phyloP scores from a whole-genome alignment of 2,888 invertebrate genomes.

The Drosophila yooni region DNA sequence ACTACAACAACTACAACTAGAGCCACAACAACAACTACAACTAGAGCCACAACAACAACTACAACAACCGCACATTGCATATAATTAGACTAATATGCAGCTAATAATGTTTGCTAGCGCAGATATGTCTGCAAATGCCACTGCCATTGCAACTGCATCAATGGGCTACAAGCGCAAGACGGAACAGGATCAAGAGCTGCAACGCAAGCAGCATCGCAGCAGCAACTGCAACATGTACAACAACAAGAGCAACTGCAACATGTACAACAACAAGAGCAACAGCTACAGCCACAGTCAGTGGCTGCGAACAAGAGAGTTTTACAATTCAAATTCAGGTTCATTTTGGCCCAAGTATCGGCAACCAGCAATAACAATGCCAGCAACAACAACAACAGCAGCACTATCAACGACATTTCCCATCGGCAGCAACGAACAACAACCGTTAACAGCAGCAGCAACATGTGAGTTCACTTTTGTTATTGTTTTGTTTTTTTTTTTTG shows the following conservation, averaged over 20 bases:
- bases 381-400: slow-evolving; percentile 14
- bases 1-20: slow-evolving; percentile 10
- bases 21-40: slow-evolving; percentile 10
- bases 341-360: slow-evolving; percentile 24
- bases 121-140: slow-evolving; percentile 11
- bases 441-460: slow-evolving; percentile 22
- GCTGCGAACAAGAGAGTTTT: slow-evolving; percentile 55
- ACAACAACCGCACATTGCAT: background rate
- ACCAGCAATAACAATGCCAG: slow-evolving; percentile 8
- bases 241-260: slow-evolving; percentile 14
- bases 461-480: slow-evolving; percentile 55
- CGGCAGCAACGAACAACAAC: slow-evolving; percentile 17
- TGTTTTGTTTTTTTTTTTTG: slow-evolving; percentile 33
- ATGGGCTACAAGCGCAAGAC: slow-evolving; percentile 57
- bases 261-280: background rate
- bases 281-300: slow-evolving; percentile 5
- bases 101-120: slow-evolving; percentile 16
- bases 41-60: slow-evolving; percentile 2
- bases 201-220: slow-evolving; percentile 45
- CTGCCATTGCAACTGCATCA: background rate
- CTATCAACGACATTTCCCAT: slow-evolving; percentile 14
- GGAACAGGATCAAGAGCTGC: slow-evolving; percentile 49
- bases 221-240: slow-evolving; percentile 16
- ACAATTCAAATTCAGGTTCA: slow-evolving; percentile 50
- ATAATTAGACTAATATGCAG: slow-evolving; percentile 29